phyloP scores from a whole-genome alignment of 2,888 invertebrate species.

The Anorthoa munda region DNA sequence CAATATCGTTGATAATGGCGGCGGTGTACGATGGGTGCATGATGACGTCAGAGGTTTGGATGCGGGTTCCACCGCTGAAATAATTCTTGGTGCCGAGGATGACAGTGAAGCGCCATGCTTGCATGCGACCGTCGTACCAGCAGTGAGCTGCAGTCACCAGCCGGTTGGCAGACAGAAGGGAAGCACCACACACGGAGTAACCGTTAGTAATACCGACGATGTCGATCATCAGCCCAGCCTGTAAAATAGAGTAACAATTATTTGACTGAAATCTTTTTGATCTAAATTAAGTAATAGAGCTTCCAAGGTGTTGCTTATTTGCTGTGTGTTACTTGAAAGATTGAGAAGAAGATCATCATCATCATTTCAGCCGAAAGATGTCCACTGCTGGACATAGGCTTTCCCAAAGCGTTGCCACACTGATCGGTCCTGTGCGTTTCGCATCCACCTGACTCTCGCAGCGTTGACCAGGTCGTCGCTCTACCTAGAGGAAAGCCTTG shows the following conservation, averaged over 20 bases:
- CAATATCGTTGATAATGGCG: conserved; percentile 68
- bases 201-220: conserved; percentile 66
- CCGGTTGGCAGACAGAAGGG: conserved; percentile 72
- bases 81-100: conserved; percentile 74
- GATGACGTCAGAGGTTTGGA: conserved; percentile 64
- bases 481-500: too few species aligned
- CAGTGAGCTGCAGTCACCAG: conserved; percentile 70
- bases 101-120: conserved; percentile 72
- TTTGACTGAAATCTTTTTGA: neutral
- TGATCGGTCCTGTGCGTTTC: too few species aligned
- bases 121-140: conserved; percentile 69
- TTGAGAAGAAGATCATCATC: too few species aligned
- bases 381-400: too few species aligned
- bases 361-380: too few species aligned
- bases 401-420: too few species aligned
- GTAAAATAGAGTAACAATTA: neutral
- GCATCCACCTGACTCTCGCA: too few species aligned
- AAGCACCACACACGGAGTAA: conserved; percentile 77
- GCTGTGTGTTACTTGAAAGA: too few species aligned
- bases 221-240: conserved; percentile 79
- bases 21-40: conserved; percentile 69
- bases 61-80: conserved; percentile 72
- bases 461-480: too few species aligned
- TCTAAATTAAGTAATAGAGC: neutral
- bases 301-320: too few species aligned